phyloP scores from a whole-genome alignment of 2,888 invertebrate species.

The Bruchidius siliquastri region DNA sequence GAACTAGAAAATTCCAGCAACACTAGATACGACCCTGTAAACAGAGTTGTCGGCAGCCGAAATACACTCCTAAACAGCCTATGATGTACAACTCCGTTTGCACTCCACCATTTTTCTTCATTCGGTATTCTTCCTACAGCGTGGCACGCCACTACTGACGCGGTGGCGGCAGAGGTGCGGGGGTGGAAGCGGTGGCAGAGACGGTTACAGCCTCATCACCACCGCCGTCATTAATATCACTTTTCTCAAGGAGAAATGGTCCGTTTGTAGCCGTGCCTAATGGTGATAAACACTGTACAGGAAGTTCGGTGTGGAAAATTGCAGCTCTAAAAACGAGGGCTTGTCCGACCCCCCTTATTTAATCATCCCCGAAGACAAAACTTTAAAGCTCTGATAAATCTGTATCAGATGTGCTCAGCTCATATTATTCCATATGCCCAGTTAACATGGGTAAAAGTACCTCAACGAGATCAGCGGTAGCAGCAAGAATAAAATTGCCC shows the following conservation, averaged over 20 bases:
- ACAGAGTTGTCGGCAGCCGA: neutral
- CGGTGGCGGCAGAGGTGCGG: too few species aligned
- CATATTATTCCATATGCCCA: too few species aligned
- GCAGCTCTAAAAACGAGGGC: neutral
- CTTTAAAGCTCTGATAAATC: too few species aligned
- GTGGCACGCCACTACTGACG: neutral
- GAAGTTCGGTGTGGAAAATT: slow-evolving; percentile 29
- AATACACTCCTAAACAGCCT: slow-evolving; percentile 9
- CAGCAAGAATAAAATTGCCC: too few species aligned
- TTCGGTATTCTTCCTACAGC: slow-evolving; percentile 34
- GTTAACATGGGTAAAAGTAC: too few species aligned
- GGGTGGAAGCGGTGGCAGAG: too few species aligned
- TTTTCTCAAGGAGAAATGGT: slow-evolving; percentile 46
- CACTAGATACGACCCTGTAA: neutral
- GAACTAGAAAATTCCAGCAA: too few species aligned
- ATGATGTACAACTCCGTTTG: slow-evolving; percentile 31
- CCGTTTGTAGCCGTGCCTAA: slow-evolving; percentile 44
- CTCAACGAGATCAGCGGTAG: too few species aligned
- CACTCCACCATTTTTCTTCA: slow-evolving; percentile 41
- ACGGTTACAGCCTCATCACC: slow-evolving; percentile 32
- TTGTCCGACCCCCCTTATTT: neutral
- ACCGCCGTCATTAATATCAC: slow-evolving; percentile 47
- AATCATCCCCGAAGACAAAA: neutral
- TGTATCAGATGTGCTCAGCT: too few species aligned
- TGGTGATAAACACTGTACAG: slow-evolving; percentile 48